Base-by-base conservation (phyloP, 2,888 invertebrate species). In the Agrotis ipsilon region DNA sequence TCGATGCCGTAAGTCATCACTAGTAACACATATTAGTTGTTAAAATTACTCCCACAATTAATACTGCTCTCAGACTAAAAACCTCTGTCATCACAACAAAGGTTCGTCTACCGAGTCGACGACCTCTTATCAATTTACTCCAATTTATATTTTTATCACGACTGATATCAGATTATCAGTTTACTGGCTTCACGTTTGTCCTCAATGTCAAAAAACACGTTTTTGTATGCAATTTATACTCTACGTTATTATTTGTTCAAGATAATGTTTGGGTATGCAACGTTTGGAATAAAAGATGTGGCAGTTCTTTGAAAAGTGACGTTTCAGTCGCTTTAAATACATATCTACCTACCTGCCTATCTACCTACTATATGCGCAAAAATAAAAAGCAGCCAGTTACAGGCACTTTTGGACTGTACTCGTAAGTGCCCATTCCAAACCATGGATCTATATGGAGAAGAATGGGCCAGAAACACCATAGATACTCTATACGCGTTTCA, bases 121-220 rank as follows among this genome's bases (percentile, higher is more conserved):
- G 76, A n/a, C 46, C 85, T 46, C 21, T 83, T 87, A 87, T 87
- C 87, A 81, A 6, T 83, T 83, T 87, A 87, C 85, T 87, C 87
- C 84, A 88, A 83, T 87, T 87, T 68, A 74, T 76, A 60, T 83
- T 83, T 85, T 86, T 86, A 87, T 87, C 87, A 65, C 57, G 46
- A 5, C 64, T 21, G 78, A 76, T 79, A 84, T 76, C 61, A 70
- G 87, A 87, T 88, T 81, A 87, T 81, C 81, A 68, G 68, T 78
- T 71, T 75, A 75, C 18, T 63, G 58, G 67, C 73, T 82, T 62
- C 64, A 52, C 43, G 67, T 83, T 75, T 39, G 66, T 63, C 66
- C 78, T 82, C 85, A 88, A 88, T 88, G 88, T 88, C 87, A 84
- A 83, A 87, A 85, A 86, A 85, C 82, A 86, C 80, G 80, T 84